Base-by-base conservation (phyloP, 2,113 vertebrate species). In the Bufo gargarizans region DNA sequence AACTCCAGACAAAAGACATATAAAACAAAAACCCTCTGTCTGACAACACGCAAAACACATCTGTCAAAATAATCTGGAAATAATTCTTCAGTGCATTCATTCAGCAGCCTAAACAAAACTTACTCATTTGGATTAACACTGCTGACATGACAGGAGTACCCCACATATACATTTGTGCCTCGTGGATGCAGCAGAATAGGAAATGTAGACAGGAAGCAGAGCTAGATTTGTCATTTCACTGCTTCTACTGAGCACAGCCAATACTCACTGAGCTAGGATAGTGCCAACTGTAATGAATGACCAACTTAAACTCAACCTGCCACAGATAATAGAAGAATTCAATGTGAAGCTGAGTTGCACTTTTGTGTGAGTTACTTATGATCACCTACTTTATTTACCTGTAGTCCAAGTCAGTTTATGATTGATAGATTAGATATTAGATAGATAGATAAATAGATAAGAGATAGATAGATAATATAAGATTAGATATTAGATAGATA, bases 1-100 rank as follows among this genome's bases (percentile, higher is more conserved):
- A 72, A 56, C 80, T 83, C 58, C n/a, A 83, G 69, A 76, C 69
- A 83, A 76, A 76, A 63, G 58, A 55, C 43, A 76, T 50, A 16
- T 20, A 11, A 76, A 63, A 88, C 8, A 82, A 43, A 74, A 88
- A 63, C 74, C 80, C 53, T 74, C 56, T 59, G 22, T 61, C 22
- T 83, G 55, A 77, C 69, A 16, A 83, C 20, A 65, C 13, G 22
- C 55, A 61, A 65, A 77, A 83, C 80, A 19, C 78, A 59, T 72
- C 67, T 88, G 87, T 88, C 71, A 84, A 88, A 88, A 77, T 77
- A 67, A 84, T 82, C 71, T 71, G 50, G 6, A 84, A 56, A 55
- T 43, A 84, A 88, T 53, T 43, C 61, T 71, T 76, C 45, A 50
- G 8, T 53, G 59, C 65, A 43, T 65, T 77, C 77, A 47, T 81